Conservation (phyloP, 2,113 vertebrate genomes). For the Oryzias melastigma region DNA sequence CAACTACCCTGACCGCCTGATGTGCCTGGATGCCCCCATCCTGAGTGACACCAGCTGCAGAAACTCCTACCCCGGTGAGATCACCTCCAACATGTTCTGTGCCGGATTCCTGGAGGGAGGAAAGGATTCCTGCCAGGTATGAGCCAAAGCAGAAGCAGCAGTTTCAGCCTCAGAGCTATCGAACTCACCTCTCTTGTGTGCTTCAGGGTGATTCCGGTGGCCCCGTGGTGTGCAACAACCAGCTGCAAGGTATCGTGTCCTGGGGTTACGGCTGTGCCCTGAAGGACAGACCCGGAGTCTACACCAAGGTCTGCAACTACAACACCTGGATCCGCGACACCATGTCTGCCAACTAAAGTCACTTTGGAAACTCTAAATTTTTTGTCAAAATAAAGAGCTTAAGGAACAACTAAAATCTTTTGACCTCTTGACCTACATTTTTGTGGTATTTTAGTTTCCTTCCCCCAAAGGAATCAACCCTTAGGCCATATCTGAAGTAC, state of each 20-base stretch:
- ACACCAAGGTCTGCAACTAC: constrained; percentile 83
- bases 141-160: not conserved
- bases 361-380: not conserved
- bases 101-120: constrained; percentile 87
- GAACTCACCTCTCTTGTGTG: constrained; percentile 9
- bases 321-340: constrained; percentile 75
- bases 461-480: too few relatives aligned
- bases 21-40: constrained; percentile 83
- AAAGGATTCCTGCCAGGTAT: constrained; percentile 93
- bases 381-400: too few relatives aligned
- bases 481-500: too few relatives aligned
- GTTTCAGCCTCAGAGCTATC: not conserved
- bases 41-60: constrained; percentile 73
- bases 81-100: constrained; percentile 87
- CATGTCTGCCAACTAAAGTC: constrained; percentile 58
- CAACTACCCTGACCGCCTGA: constrained; percentile 78
- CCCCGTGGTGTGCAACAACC: constrained; percentile 77
- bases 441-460: too few relatives aligned
- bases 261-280: constrained; percentile 85
- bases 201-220: constrained; percentile 84
- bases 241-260: constrained; percentile 85
- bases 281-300: constrained; percentile 80
- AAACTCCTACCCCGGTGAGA: constrained; percentile 80
- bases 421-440: too few relatives aligned
- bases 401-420: too few relatives aligned